These are phyloP conservation scores for Lepeophtheirus nordmannii DNA, from an alignment of 2,888 invertebrate genomes.

Conservation along the genomic window DNA sequence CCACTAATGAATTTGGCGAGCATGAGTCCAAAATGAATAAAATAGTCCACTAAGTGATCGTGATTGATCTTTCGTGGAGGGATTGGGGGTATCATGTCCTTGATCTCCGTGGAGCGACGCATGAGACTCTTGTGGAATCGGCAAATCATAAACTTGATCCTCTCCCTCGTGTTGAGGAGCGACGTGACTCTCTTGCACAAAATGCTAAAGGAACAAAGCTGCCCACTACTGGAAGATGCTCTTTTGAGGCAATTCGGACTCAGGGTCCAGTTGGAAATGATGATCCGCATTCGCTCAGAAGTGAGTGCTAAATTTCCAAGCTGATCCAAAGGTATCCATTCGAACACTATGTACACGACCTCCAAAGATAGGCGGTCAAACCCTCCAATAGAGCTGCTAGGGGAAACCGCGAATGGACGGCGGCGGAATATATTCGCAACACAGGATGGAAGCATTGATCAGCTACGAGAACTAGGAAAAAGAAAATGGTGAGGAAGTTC, in stretches of 20 bases:
- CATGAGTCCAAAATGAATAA: background rate
- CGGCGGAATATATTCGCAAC: background rate
- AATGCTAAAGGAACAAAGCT: background rate
- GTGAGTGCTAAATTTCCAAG: background rate
- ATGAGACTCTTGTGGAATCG: background rate
- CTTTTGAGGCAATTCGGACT: background rate
- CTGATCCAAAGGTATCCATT: background rate
- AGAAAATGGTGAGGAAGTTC: no score
- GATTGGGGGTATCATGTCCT: background rate
- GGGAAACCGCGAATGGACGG: background rate
- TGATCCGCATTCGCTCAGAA: background rate
- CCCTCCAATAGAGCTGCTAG: background rate
- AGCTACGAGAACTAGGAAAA: no score
- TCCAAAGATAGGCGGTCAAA: background rate
- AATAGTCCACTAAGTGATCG: background rate
- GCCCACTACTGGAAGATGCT: background rate
- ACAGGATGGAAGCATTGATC: background rate
- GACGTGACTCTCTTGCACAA: slow-evolving; percentile 13
- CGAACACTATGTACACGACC: background rate
- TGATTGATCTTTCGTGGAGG: background rate
- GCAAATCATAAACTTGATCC: background rate
- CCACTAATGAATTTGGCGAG: background rate
- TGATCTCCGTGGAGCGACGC: background rate
- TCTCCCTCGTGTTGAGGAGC: background rate
- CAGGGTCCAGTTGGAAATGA: background rate